Evolutionary conservation across 2,113 vertebrate genomes (phyloP).

Genomic region (Myanophis thanlyinensis): DNA sequence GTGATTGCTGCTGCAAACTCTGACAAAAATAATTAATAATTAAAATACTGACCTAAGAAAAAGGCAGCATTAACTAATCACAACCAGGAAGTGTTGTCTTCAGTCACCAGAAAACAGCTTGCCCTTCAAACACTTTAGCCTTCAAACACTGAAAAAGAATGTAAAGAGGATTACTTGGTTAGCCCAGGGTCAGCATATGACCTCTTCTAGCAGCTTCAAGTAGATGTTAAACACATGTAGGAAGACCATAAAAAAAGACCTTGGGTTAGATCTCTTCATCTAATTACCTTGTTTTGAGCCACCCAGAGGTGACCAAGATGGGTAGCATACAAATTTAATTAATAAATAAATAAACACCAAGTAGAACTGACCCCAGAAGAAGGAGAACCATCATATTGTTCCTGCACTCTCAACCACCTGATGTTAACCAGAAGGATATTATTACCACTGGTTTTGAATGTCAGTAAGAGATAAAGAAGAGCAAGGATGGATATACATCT

Average conservation of each 20-base stretch:
- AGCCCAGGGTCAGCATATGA: background rate
- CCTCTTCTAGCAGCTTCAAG: background rate
- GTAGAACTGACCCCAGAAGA: background rate
- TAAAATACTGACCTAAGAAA: background rate
- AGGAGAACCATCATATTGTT: background rate
- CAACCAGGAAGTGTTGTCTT: background rate
- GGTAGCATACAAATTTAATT: no score
- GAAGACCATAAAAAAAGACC: background rate
- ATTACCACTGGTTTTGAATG: background rate
- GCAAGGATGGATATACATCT: background rate
- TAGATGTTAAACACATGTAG: background rate
- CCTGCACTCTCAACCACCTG: background rate
- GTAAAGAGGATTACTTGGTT: background rate
- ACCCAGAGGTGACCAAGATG: no score
- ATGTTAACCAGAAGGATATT: background rate
- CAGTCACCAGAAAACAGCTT: background rate
- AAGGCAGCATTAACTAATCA: fast-evolving
- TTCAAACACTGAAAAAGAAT: background rate
- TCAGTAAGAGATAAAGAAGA: background rate
- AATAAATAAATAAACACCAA: background rate
- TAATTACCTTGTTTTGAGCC: background rate
- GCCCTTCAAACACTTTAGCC: background rate
- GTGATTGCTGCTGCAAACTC: no score
- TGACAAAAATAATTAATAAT: no score
- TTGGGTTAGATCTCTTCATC: background rate